A percentile compares a stretch with the other conserved stretches of the same genome.
phyloP scores from a whole-genome alignment of 2,113 vertebrate genomes.

The Thunnus maccoyii region DNA sequence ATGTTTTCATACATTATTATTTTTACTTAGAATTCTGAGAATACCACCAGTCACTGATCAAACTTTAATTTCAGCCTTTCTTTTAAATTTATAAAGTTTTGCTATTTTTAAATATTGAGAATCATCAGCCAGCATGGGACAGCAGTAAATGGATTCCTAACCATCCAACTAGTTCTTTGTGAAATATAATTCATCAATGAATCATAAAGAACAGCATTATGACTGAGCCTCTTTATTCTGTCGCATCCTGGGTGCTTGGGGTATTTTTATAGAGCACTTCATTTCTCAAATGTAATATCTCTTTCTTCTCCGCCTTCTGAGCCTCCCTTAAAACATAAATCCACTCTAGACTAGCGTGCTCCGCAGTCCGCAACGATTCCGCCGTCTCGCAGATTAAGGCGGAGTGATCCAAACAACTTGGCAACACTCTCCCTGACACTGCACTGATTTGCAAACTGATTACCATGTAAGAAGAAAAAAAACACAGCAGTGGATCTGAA shows the following conservation, averaged over 20 bases:
- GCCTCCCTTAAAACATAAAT: constrained; percentile 78
- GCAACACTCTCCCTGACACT: constrained; percentile 76
- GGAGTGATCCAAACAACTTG: constrained; percentile 81
- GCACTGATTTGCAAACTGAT: constrained; percentile 85
- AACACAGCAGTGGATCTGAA: constrained; percentile 54
- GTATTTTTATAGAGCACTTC: constrained; percentile 71
- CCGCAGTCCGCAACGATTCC: constrained; percentile 66
- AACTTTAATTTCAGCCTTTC: constrained; percentile 13
- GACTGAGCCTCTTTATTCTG: constrained; percentile 65
- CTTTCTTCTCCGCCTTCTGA: constrained; percentile 72
- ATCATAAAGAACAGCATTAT: constrained; percentile 58
- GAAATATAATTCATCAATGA: constrained; percentile 58
- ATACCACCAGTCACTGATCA: neutral
- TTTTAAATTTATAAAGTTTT: constrained; percentile 7
- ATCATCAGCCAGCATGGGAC: constrained; percentile 4
- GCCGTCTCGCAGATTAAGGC: constrained; percentile 79
- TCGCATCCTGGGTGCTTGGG: constrained; percentile 48
- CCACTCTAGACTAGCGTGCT: constrained; percentile 73
- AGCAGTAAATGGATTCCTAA: constrained; percentile 35
- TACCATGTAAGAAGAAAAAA: constrained; percentile 67
- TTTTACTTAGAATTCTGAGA: neutral
- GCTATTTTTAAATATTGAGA: neutral
- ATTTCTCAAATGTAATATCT: constrained; percentile 76
- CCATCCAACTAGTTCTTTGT: constrained; percentile 25
- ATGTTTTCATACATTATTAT: constrained; percentile 12